Percentiles rank a stretch among this genome's conserved stretches.
phyloP scores from a whole-genome alignment of 1,140 invertebrate species.

The Hycleus phaleratus region DNA sequence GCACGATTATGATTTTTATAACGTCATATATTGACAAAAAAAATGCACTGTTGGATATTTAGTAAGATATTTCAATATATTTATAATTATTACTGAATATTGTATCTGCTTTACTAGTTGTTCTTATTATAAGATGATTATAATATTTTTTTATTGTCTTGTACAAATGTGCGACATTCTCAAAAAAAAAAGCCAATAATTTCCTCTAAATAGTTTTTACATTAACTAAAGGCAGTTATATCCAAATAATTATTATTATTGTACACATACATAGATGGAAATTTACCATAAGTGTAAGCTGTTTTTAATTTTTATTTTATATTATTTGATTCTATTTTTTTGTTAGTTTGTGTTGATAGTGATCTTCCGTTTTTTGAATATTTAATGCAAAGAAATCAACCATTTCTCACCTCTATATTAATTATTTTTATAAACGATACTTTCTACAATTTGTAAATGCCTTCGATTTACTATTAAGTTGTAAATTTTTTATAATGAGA shows the following conservation, averaged over 20 bases:
- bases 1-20: conserved; percentile 12
- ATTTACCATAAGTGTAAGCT: too few species aligned
- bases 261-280: too few species aligned
- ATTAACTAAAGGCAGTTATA: too few species aligned
- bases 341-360: too few species aligned
- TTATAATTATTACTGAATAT: conserved; percentile 15
- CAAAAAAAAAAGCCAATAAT: too few species aligned
- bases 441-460: conserved; percentile 11
- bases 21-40: conserved; percentile 18
- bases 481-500: conserved; percentile 25
- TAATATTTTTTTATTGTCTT: conserved; percentile 13
- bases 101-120: conserved; percentile 25
- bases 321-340: too few species aligned
- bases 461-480: conserved; percentile 18
- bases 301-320: too few species aligned
- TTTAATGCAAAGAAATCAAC: too few species aligned
- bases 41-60: conserved; percentile 24
- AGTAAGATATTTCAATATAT: conserved; percentile 24
- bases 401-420: too few species aligned
- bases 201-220: too few species aligned
- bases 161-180: background rate
- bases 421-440: conserved; percentile 2
- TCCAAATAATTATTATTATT: too few species aligned
- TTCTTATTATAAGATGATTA: conserved; percentile 16
- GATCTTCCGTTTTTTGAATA: too few species aligned